Evolutionary conservation across 2,888 invertebrate species (phyloP).

Genomic region (Cryptops parisi): DNA sequence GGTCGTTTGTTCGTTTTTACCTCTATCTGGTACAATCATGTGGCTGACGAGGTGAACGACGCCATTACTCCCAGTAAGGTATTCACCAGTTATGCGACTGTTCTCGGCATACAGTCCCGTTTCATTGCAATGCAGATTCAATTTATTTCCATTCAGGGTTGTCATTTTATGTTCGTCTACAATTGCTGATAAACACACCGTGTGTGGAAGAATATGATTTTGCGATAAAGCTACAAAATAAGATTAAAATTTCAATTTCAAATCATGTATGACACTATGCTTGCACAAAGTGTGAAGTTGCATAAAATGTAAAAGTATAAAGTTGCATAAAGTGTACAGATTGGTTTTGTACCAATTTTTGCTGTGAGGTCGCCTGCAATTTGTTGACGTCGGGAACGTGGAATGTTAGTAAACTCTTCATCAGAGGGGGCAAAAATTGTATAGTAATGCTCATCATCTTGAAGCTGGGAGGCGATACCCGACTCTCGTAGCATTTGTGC

Average conservation of each 20-base stretch:
- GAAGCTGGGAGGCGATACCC: slow-evolving; percentile 27
- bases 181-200: slow-evolving; percentile 36
- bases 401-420: slow-evolving; percentile 36
- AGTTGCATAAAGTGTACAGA: not conserved
- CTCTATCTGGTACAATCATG: slow-evolving; percentile 35
- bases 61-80: slow-evolving; percentile 35
- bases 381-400: slow-evolving; percentile 30
- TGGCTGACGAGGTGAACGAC: slow-evolving; percentile 37
- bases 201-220: slow-evolving; percentile 35
- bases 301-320: too few species aligned
- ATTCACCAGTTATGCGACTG: slow-evolving; percentile 30
- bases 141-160: slow-evolving; percentile 30
- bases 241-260: too few species aligned
- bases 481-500: slow-evolving; percentile 33
- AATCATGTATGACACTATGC: too few species aligned
- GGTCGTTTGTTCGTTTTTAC: slow-evolving; percentile 22
- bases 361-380: slow-evolving; percentile 33
- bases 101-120: slow-evolving; percentile 33
- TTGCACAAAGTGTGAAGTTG: too few species aligned
- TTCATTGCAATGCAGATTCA: slow-evolving; percentile 34
- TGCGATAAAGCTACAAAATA: slow-evolving; percentile 32
- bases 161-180: slow-evolving; percentile 33
- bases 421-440: slow-evolving; percentile 38
- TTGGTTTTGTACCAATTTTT: slow-evolving; percentile 26
- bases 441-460: slow-evolving; percentile 28